Percentiles rank a stretch among this genome's conserved stretches.
Conservation (phyloP, 2,888 invertebrate species). For the Cantharis lateralis region DNA sequence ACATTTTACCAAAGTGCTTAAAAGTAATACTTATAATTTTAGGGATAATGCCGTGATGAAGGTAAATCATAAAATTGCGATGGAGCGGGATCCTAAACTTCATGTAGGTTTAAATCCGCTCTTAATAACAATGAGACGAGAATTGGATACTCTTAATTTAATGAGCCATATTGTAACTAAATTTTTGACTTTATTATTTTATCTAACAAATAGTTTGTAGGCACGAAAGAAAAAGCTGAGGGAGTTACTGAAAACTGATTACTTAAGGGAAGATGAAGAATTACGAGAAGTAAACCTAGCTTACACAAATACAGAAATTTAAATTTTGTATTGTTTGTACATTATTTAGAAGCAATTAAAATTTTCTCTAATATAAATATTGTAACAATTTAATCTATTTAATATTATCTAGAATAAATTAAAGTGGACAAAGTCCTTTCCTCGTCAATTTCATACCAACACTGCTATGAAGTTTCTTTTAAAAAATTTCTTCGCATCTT, state of each 20-base stretch:
- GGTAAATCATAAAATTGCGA: slow-evolving; percentile 28
- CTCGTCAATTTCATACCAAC: no score
- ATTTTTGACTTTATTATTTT: not conserved
- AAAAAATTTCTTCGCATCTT: no score
- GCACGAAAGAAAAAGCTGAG: slow-evolving; percentile 21
- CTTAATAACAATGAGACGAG: slow-evolving; percentile 38
- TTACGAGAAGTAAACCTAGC: slow-evolving; percentile 43
- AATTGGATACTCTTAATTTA: slow-evolving; percentile 28
- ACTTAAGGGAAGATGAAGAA: slow-evolving; percentile 41
- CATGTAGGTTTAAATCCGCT: slow-evolving; percentile 39
- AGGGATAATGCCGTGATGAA: slow-evolving; percentile 37
- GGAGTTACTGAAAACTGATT: slow-evolving; percentile 41
- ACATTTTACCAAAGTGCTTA: not conserved
- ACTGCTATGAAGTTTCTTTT: no score
- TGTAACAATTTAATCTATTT: not conserved
- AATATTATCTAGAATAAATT: not conserved
- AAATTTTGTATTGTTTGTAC: not conserved
- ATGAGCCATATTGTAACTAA: not conserved
- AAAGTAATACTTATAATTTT: not conserved
- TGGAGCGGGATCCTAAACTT: slow-evolving; percentile 31
- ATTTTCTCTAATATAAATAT: not conserved
- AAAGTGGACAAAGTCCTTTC: no score
- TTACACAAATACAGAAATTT: slow-evolving; percentile 38
- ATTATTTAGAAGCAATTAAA: not conserved
- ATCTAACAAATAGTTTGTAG: not conserved